A percentile compares a stretch with the other conserved stretches of the same genome.
phyloP scores from a whole-genome alignment of 2,888 invertebrate genomes.

The Phlogophora meticulosa region DNA sequence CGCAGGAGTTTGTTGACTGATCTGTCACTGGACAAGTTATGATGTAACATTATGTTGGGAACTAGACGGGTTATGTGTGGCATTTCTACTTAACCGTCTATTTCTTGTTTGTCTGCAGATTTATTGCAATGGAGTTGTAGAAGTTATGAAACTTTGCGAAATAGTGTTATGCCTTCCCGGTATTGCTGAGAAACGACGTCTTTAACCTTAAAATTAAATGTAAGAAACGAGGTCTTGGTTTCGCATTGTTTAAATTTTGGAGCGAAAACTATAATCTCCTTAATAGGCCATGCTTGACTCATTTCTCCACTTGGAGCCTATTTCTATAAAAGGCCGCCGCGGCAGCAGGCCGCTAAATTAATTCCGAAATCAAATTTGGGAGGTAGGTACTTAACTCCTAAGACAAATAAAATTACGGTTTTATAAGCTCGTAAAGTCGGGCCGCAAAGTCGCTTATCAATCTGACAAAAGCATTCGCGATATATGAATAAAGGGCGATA shows the following conservation, averaged over 20 bases:
- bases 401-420: constrained; percentile 17
- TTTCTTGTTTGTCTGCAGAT: constrained; percentile 42
- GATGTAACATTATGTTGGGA: constrained; percentile 83
- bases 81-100: constrained; percentile 45
- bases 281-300: constrained; percentile 49
- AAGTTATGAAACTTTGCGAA: constrained; percentile 18
- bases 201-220: constrained; percentile 16
- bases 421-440: constrained; percentile 1
- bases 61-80: constrained; percentile 56
- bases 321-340: constrained; percentile 30
- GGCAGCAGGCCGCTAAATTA: constrained; percentile 12
- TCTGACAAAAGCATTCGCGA: constrained; percentile 53
- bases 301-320: constrained; percentile 33
- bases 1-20: constrained; percentile 85
- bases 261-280: constrained; percentile 48
- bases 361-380: constrained; percentile 40
- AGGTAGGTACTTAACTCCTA: background rate
- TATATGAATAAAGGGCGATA: constrained; percentile 41
- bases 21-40: constrained; percentile 84
- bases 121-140: constrained; percentile 24
- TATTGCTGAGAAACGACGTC: constrained; percentile 4
- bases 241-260: constrained; percentile 45
- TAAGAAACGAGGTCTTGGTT: constrained; percentile 24
- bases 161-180: constrained; percentile 13
- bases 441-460: constrained; percentile 19